A percentile compares a stretch with the other conserved stretches of the same genome.
Conservation (phyloP, 1,140 invertebrate species). For the Aphis gossypii region DNA sequence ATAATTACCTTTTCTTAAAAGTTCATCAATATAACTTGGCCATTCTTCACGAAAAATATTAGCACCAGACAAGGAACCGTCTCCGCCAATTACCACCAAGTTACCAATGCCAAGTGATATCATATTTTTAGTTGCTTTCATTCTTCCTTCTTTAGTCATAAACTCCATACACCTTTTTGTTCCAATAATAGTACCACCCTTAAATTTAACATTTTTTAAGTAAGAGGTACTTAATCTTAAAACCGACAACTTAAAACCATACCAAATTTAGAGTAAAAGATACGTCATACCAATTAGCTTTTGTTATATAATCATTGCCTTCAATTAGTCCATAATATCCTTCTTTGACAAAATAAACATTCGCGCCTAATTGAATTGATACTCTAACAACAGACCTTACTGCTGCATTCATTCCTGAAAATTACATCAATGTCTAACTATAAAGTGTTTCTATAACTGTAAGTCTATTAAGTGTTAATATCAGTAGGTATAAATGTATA, state of each 20-base stretch:
- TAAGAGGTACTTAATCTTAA: background rate
- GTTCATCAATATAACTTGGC: background rate
- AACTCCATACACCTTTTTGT: constrained; percentile 71
- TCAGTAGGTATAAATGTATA: too few relatives aligned
- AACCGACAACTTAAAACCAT: constrained; percentile 60
- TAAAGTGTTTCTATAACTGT: background rate
- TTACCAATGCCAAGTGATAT: constrained; percentile 68
- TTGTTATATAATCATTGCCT: constrained; percentile 69
- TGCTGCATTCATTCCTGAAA: constrained; percentile 71
- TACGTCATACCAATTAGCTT: constrained; percentile 64
- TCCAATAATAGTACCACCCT: constrained; percentile 73
- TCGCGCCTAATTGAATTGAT: constrained; percentile 70
- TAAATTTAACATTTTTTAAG: background rate
- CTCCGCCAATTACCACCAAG: constrained; percentile 73
- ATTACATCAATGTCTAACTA: background rate
- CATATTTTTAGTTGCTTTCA: constrained; percentile 69
- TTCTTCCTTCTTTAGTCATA: constrained; percentile 66
- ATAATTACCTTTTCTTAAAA: constrained; percentile 23
- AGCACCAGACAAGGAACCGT: constrained; percentile 72
- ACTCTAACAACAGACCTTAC: constrained; percentile 71
- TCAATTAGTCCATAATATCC: constrained; percentile 74
- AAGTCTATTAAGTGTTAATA: background rate
- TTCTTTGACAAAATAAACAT: constrained; percentile 71
- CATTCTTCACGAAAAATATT: constrained; percentile 67
- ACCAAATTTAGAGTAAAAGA: constrained; percentile 68